A percentile compares a stretch with the other conserved stretches of the same genome.
These are phyloP conservation scores for Lipophrys pholis DNA, from an alignment of 2,113 vertebrate genomes.

Conservation along the genomic window DNA sequence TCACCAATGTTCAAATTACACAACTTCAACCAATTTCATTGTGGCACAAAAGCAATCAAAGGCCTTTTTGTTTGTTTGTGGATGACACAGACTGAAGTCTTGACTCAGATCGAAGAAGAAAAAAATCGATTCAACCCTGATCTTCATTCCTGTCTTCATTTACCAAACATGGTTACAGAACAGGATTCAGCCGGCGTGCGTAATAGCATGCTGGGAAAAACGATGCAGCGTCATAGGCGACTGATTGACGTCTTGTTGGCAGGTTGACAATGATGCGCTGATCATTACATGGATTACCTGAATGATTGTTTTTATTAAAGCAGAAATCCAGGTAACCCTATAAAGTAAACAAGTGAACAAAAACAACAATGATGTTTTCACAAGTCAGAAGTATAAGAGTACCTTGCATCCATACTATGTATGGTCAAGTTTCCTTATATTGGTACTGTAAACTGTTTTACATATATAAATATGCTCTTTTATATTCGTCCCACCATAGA, in stretches of 20 bases:
- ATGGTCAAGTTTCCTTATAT: too few relatives aligned
- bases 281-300: background rate
- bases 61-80: conserved; percentile 21
- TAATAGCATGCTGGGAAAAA: conserved; percentile 14
- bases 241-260: background rate
- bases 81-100: conserved; percentile 42
- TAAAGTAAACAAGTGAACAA: too few relatives aligned
- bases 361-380: too few relatives aligned
- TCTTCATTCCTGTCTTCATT: conserved; percentile 6
- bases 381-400: too few relatives aligned
- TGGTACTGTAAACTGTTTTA: too few relatives aligned
- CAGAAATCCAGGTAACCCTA: too few relatives aligned
- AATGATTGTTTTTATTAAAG: background rate
- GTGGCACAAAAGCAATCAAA: background rate
- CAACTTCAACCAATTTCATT: conserved; percentile 9
- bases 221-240: background rate
- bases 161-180: conserved; percentile 33
- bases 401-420: too few relatives aligned
- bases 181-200: conserved; percentile 25
- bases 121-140: conserved; percentile 40
- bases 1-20: background rate
- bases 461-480: background rate
- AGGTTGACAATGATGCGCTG: background rate
- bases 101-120: conserved; percentile 54
- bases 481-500: background rate